Conservation (phyloP, 2,888 invertebrate species). For the Dendrolimus pini region DNA sequence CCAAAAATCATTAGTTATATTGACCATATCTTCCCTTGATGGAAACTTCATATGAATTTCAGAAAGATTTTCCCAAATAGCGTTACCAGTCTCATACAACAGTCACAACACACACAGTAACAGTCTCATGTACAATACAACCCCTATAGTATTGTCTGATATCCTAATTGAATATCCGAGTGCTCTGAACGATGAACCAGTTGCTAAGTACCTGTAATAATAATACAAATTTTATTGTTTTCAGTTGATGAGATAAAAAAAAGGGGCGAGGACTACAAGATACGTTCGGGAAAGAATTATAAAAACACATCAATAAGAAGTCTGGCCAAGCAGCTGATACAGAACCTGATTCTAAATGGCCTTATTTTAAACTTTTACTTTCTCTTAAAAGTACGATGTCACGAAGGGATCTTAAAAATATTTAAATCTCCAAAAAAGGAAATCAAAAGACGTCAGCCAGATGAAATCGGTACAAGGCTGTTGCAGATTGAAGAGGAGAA, state of each 20-base stretch:
- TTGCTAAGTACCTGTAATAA: not conserved
- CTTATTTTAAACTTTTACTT: slow-evolving; percentile 1
- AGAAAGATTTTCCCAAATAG: too few species aligned
- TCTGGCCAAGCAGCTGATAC: not conserved
- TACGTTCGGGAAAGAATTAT: slow-evolving; percentile 6
- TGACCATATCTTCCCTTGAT: too few species aligned
- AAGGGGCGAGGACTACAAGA: slow-evolving; percentile 10
- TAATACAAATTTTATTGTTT: not conserved
- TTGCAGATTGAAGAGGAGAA: slow-evolving; percentile 9
- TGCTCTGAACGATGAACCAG: too few species aligned
- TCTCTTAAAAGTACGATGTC: slow-evolving; percentile 1
- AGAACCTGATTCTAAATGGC: slow-evolving; percentile 2
- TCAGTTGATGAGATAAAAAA: slow-evolving; percentile 9
- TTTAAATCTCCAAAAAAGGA: not conserved
- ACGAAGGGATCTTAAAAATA: not conserved
- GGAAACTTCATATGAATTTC: too few species aligned
- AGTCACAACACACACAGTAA: too few species aligned
- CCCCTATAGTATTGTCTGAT: not conserved
- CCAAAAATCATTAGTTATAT: too few species aligned
- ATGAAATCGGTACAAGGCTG: not conserved
- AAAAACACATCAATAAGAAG: not conserved
- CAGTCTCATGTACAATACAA: too few species aligned
- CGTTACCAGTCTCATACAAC: too few species aligned
- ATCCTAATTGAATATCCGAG: not conserved
- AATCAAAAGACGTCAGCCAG: slow-evolving; percentile 3